Evolutionary conservation across 2,888 invertebrate species (phyloP), one percentile per base, ranked within the genome.

Genomic region (Ephialtes manifestator): DNA sequence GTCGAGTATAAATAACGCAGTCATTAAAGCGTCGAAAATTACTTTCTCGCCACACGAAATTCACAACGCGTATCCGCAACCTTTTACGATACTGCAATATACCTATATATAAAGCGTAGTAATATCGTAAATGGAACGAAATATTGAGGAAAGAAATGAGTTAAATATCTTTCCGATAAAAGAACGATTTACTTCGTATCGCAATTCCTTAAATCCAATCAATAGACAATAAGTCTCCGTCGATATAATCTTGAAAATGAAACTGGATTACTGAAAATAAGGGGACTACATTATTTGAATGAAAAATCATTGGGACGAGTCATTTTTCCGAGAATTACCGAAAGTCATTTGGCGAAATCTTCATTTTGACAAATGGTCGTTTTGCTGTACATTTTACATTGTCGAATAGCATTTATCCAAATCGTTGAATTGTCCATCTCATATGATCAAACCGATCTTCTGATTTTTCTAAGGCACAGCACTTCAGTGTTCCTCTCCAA

Each of bases 21-120:
- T 80, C 75, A 79, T 84, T 79, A 80, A 76, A 79, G 79, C 83
- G 75, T 63, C 79, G 71, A 76, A 80, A 71, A 84, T 84, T 80
- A 80, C 83, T 83, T 79, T 83, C 75, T 67, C 51, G 39, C 51
- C 51, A 60, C 67, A 72, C 68, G 67, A 78, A 72, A 82, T 72
- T 82, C 46, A 72, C 48, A 28, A 28, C 48, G 24, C 58, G n/a
- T 20, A 31, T 63, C 35, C n/a, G 43, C 53, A 46, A 20, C n/a
- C 46, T 51, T 58, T 46, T 13, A 46, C 58, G 18, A 24, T 24
- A 20, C 4, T 11, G 51, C 65, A 55, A 18, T 72, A 53, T 80
- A 72, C 15, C 51, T 65, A 8, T 76, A 53, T 53, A 8, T 76
- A 53, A 43, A 39, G 63, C 58, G 43, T 35, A 39, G 72, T 15